Conservation (phyloP, 1,140 invertebrate species). For the Solen grandis region DNA sequence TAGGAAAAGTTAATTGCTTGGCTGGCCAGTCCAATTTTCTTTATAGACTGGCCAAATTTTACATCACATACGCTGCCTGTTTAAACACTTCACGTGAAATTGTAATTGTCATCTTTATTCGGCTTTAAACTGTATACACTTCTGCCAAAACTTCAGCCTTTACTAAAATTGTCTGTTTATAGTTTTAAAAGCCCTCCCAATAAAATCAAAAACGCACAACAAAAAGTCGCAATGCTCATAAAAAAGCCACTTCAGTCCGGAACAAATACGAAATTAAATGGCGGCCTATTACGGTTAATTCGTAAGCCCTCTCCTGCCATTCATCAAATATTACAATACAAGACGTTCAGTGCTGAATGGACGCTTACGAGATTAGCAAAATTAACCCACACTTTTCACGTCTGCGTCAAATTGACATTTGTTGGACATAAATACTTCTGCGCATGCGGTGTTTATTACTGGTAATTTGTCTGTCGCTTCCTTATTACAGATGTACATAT, state of each 20-base stretch:
- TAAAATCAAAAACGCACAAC: no score
- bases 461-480: conserved; percentile 31
- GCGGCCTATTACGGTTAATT: conserved; percentile 8
- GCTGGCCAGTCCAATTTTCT: no score
- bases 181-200: no score
- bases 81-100: no score
- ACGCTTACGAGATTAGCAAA: conserved; percentile 19
- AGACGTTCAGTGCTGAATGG: conserved; percentile 37
- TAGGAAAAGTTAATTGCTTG: no score
- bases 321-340: conserved; percentile 26
- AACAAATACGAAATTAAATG: conserved; percentile 1
- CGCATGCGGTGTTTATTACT: conserved; percentile 42
- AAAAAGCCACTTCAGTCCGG: background rate
- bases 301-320: background rate
- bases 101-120: no score
- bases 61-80: no score
- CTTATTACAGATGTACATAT: background rate
- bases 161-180: no score
- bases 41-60: no score
- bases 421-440: conserved; percentile 30
- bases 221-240: no score
- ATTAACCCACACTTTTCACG: conserved; percentile 11
- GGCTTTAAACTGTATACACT: no score
- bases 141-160: no score
- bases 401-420: conserved; percentile 31